Evolutionary conservation across 2,113 vertebrate species (phyloP).

Genomic region (Boulengeromyrus knoepffleri): DNA sequence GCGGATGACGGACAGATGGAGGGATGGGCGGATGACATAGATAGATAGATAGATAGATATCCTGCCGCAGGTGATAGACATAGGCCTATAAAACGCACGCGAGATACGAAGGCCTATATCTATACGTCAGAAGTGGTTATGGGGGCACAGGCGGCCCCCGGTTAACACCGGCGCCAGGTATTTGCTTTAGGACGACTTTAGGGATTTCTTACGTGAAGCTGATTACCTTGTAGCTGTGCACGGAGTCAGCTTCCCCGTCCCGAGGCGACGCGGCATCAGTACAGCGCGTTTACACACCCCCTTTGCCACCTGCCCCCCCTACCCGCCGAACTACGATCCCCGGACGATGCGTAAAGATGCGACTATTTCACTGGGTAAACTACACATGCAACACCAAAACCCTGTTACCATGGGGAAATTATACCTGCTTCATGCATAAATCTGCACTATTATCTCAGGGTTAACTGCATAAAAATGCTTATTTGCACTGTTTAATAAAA

Average conservation of each 20-base stretch:
- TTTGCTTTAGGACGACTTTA: background rate
- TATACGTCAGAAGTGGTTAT: background rate
- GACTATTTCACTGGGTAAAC: background rate
- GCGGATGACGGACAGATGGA: no score
- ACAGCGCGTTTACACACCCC: background rate
- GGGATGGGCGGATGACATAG: no score
- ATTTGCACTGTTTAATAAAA: background rate
- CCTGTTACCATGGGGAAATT: background rate
- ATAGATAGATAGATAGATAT: no score
- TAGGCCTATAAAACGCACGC: no score
- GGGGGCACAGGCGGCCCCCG: background rate
- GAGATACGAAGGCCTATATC: background rate
- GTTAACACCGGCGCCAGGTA: background rate
- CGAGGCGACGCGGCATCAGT: background rate
- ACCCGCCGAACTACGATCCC: background rate
- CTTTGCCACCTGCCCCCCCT: background rate
- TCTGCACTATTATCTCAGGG: background rate
- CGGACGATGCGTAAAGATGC: background rate
- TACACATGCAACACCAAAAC: background rate
- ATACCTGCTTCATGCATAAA: background rate
- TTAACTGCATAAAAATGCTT: background rate
- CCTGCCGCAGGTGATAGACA: no score
- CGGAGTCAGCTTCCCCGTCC: background rate
- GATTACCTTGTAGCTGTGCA: background rate
- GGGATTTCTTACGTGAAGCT: no score